These are phyloP conservation scores for Andrena dorsata DNA, from an alignment of 2,888 invertebrate species.

Conservation along the genomic window DNA sequence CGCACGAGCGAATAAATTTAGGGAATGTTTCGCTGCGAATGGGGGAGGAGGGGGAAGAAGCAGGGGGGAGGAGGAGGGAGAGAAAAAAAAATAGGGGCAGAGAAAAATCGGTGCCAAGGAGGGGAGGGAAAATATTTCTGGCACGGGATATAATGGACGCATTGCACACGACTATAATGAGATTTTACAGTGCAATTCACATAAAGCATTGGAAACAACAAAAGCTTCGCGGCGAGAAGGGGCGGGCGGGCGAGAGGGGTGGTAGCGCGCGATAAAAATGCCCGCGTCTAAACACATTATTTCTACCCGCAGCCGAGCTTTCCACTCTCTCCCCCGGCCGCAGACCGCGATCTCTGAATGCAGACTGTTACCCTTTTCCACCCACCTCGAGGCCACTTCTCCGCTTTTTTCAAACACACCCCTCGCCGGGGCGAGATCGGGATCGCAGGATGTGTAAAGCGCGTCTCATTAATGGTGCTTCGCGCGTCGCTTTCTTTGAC, in stretches of 20 bases:
- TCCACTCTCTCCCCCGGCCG: constrained; percentile 61
- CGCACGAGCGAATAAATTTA: constrained; percentile 77
- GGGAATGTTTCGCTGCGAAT: constrained; percentile 72
- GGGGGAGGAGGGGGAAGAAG: neutral
- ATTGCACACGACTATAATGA: constrained; percentile 83
- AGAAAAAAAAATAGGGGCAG: constrained; percentile 34
- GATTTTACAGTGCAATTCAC: constrained; percentile 84
- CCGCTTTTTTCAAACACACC: constrained; percentile 47
- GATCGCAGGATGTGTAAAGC: constrained; percentile 37
- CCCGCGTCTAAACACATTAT: constrained; percentile 81
- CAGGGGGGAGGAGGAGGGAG: constrained; percentile 2
- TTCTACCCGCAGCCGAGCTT: constrained; percentile 75
- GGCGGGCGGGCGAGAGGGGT: constrained; percentile 24
- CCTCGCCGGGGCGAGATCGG: constrained; percentile 31
- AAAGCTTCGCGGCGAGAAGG: constrained; percentile 62
- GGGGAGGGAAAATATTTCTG: constrained; percentile 79
- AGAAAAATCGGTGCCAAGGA: constrained; percentile 56
- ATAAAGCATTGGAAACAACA: constrained; percentile 83
- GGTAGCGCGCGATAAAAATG: constrained; percentile 77
- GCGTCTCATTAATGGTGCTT: constrained; percentile 56
- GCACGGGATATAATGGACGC: constrained; percentile 80
- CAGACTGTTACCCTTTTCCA: constrained; percentile 63
- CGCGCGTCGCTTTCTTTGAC: constrained; percentile 43
- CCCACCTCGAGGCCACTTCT: constrained; percentile 49
- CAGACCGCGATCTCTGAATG: constrained; percentile 60